Evolutionary conservation across 2,888 invertebrate species (phyloP), one percentile per base, ranked within the genome.

Genomic region (Ochropleura leucogaster): DNA sequence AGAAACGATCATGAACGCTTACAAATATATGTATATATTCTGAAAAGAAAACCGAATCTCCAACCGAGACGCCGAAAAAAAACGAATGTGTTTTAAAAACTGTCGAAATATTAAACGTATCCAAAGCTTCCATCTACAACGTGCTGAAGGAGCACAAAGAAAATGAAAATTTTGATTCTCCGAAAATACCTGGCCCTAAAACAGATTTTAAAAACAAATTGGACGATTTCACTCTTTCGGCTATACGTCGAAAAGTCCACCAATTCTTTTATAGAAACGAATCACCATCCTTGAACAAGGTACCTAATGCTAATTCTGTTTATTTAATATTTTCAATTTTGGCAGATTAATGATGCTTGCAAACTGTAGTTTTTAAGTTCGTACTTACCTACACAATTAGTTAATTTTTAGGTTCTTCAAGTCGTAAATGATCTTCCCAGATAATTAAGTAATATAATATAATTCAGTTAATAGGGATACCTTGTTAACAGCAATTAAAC

Each of bases 221-320:
- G 44, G 53, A 67, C 16, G 55, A 55, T 44, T 67, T 55, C n/a
- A 67, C 66, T 55, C 66, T 67, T 55, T 67, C 66, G 55, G 66
- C 55, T 55, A 42, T 67, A 55, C 55, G 67, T 44, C 67, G 42
- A 67, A 53, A 51, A n/a, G n/a, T 53, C 9, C 9, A 53, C 7
- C 9, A 53, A 53, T 53, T 53, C 53, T 53, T 65, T 51, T 55
- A 55, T 67, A 57, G 44, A 55, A 55, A 67, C 44, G 55, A 67
- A 67, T 67, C 55, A 40, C 67, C 55, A 67, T 44, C 67, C 44
- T 67, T 67, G 20, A 55, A 42, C 66, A 66, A 42, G 42, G 66
- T n/a, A n/a, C n/a, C n/a, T 66, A 66, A 66, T 65, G 64, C 64
- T 65, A 40, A 65, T 65, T 65, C 8, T 65, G 30, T 65, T 65